These are phyloP conservation scores for Redunca redunca DNA, from an alignment of 2,113 vertebrate species.

Conservation along the genomic window DNA sequence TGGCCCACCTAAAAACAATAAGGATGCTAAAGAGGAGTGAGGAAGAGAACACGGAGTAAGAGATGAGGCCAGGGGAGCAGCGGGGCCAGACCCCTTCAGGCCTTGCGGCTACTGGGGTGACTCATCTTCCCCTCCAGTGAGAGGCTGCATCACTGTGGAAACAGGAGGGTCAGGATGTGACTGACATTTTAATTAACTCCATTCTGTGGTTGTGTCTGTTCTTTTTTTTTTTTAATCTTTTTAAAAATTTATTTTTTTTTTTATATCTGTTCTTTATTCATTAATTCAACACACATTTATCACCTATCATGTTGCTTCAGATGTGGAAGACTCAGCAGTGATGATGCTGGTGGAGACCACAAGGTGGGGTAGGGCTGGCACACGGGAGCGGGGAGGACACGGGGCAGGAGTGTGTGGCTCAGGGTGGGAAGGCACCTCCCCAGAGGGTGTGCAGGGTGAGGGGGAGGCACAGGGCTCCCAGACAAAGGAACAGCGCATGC, in stretches of 20 bases:
- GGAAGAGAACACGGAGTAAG: background rate
- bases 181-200: background rate
- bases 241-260: no score
- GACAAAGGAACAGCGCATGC: background rate
- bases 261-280: background rate
- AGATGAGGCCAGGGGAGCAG: no score
- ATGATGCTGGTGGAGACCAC: accelerated
- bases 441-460: background rate
- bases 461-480: background rate
- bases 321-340: background rate
- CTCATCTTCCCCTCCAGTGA: background rate
- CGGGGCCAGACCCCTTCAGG: background rate
- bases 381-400: background rate
- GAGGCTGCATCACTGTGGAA: background rate
- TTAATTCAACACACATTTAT: background rate
- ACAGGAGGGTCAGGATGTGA: background rate
- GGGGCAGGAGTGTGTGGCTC: background rate
- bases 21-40: background rate
- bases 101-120: background rate
- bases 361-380: background rate
- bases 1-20: background rate
- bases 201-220: background rate
- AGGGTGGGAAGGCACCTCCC: background rate
- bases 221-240: background rate
- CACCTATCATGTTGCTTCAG: background rate